phyloP scores from a whole-genome alignment of 1,140 invertebrate genomes.

The Aplysia californica region DNA sequence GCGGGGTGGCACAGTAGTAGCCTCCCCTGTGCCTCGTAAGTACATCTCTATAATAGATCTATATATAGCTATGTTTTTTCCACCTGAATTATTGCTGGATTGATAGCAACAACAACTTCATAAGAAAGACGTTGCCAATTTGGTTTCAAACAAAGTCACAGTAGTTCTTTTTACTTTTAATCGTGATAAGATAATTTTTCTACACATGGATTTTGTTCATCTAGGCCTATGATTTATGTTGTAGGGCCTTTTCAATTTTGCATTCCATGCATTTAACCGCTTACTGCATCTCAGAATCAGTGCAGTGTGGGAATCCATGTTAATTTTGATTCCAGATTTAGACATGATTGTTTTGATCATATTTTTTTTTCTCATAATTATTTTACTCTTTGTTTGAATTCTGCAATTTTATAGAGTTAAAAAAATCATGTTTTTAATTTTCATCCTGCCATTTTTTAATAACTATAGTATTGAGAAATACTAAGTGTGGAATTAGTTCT shows the following conservation, averaged over 20 bases:
- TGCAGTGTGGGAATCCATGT: too few species aligned
- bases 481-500: neutral
- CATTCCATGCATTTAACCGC: too few species aligned
- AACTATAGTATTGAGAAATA: neutral
- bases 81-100: neutral
- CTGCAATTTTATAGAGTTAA: neutral
- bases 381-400: neutral
- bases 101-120: too few species aligned
- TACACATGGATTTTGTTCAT: neutral
- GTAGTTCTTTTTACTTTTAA: neutral
- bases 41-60: neutral
- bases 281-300: too few species aligned
- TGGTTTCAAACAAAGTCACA: neutral
- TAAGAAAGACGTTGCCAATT: neutral
- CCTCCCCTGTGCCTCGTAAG: constrained; percentile 18
- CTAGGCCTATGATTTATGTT: neutral
- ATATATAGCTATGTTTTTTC: neutral
- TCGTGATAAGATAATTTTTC: neutral
- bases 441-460: neutral
- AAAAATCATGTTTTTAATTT: neutral
- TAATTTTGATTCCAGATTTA: too few species aligned
- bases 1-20: neutral
- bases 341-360: too few species aligned
- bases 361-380: too few species aligned
- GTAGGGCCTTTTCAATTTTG: too few species aligned